Base-by-base conservation (phyloP, 2,113 vertebrate genomes). In the Acinonyx jubatus region DNA sequence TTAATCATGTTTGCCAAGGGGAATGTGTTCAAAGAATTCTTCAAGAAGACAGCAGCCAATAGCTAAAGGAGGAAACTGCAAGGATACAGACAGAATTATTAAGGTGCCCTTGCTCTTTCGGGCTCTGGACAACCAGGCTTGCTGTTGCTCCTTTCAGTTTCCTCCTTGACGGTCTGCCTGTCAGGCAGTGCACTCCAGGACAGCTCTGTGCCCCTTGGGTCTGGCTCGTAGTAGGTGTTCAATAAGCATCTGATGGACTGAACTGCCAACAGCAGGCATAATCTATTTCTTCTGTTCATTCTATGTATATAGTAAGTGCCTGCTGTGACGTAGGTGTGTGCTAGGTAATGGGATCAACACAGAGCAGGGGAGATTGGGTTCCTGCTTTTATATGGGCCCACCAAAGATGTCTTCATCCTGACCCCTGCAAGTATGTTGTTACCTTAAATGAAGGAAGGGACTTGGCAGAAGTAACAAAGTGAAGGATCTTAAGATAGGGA, bases 11-110 rank as follows among this genome's bases (percentile, higher is more conserved):
- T 94, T 57, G 29, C 66, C 82, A 71, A 79, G 33, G 33, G 16
- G 8, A 78, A 76, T 84, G 5, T 91, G 29, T 61, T 94, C 91
- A 55, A 87, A 96, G 79, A 81, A 88, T 41, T 91, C 88, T 90
- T 83, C 91, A 79, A 80, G 71, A 96, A 85, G 66, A 80, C 18
- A 88, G 50, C 33, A 85, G 50, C 19, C 48, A 91, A n/a, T 4
- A 48, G 57, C 61, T 55, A n/a, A n/a, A 61, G 16, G 71, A 50
- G 66, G 57, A 83, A 63, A 73, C 21, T 14, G n/a, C 25, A 69
- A 61, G 55, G 7, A 0, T 31, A 15, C 57, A 41, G 11, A 79
- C 7, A 4, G 31, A 83, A 65, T n/a, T 18, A 29, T 48, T n/a
- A 33, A 0, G 1, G 10, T 0, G 21, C 19, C 79, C 48, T 61